Evolutionary conservation across 2,888 invertebrate genomes (phyloP).

Genomic region (Patella pellucida): DNA sequence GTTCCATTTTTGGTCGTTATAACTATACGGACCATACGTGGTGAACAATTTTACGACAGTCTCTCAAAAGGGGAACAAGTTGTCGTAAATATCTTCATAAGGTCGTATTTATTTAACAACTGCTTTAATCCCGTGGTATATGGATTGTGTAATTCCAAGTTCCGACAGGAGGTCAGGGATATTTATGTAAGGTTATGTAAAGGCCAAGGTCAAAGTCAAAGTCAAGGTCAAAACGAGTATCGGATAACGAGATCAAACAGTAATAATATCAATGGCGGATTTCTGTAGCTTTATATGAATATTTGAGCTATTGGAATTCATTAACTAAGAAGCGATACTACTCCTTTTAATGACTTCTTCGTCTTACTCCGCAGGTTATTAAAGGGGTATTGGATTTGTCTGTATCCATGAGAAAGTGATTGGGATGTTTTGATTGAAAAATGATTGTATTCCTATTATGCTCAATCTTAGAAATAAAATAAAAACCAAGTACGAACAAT

Average conservation of each 20-base stretch:
- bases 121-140: constrained; percentile 46
- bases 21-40: constrained; percentile 32
- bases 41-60: constrained; percentile 31
- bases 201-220: background rate
- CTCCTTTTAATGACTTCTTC: no score
- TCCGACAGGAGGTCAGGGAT: constrained; percentile 32
- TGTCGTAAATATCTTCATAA: constrained; percentile 37
- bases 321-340: no score
- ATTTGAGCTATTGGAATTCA: no score
- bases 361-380: no score
- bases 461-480: no score
- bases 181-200: constrained; percentile 15
- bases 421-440: no score
- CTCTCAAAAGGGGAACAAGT: constrained; percentile 31
- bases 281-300: no score
- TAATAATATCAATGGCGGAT: background rate
- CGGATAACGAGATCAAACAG: background rate
- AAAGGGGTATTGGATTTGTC: no score
- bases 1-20: constrained; percentile 44
- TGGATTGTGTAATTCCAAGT: constrained; percentile 40
- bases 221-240: background rate
- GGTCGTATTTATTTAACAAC: constrained; percentile 46
- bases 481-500: no score
- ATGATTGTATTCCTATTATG: no score
- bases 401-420: no score